A percentile compares a stretch with the other conserved stretches of the same genome.
phyloP scores from a whole-genome alignment of 2,797 vertebrate species.

The Peromyscus aztecus region DNA sequence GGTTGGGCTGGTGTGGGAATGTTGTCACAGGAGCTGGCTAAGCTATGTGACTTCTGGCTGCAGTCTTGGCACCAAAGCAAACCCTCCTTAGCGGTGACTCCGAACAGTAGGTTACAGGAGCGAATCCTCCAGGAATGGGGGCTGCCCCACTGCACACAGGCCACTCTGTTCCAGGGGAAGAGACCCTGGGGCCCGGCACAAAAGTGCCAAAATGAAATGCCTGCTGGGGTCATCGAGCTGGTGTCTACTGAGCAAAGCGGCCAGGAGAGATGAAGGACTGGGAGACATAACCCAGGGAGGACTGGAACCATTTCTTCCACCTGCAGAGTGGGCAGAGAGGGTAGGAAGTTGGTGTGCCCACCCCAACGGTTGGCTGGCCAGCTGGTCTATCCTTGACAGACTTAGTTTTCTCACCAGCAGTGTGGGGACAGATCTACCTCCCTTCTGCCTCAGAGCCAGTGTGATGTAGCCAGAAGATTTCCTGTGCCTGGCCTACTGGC shows the following conservation, averaged over 20 bases:
- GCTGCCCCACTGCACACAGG: too few relatives aligned
- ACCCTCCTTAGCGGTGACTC: not conserved
- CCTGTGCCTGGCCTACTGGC: too few relatives aligned
- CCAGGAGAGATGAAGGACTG: not conserved
- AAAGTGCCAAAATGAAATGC: not conserved
- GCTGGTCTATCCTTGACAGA: not conserved
- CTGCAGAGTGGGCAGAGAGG: too few relatives aligned
- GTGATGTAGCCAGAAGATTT: too few relatives aligned
- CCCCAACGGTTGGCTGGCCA: not conserved
- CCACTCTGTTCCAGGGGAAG: not conserved
- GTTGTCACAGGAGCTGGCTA: not conserved
- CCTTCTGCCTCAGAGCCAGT: not conserved
- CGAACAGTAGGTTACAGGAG: not conserved
- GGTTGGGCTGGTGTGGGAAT: not conserved
- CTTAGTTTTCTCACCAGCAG: not conserved
- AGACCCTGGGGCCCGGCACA: too few relatives aligned
- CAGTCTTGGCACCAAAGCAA: not conserved
- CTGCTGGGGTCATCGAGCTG: not conserved
- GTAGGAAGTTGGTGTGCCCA: rapidly evolving
- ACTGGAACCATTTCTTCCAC: not conserved
- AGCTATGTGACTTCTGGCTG: not conserved
- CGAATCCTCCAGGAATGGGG: too few relatives aligned
- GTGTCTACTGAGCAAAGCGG: not conserved
- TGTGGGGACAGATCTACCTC: rapidly evolving
- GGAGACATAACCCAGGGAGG: not conserved